Evolutionary conservation across 2,797 vertebrate genomes (phyloP), one percentile per base, ranked within the genome.

Genomic region (Borostomias antarcticus): DNA sequence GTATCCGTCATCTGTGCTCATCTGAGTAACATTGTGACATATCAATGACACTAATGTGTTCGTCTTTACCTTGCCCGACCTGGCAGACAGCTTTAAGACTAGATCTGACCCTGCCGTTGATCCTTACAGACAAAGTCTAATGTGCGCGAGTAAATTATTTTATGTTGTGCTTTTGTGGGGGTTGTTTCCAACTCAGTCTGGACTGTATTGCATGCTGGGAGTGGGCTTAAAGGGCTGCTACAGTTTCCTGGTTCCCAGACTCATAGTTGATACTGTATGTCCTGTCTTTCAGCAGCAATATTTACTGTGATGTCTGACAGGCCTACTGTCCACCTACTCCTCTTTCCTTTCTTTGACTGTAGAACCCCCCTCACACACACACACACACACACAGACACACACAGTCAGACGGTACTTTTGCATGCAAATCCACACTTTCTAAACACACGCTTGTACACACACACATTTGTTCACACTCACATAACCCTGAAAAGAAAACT

Each of bases 31-130:
- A 66, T 32, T 35, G 19, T 43, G 35, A 65, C 33, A 79, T 80
- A 65, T 71, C 66, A 79, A 81, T 79, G 64, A 77, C 48, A 23
- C 58, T 66, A 70, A 74, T 76, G 66, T 68, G 54, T 37, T 25
- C 25, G 47, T 35, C 61, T 35, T 21, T 33, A 52, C 61, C 29
- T 35, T 25, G 29, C 5, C 28, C 21, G 23, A 17, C 3, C 58
- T 29, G 58, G 43, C 3, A 19, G 33, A 10, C 23, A 7, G 21
- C 30, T 23, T 10, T 25, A 40, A 11, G 25, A n/a, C n/a, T n/a
- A n/a, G n/a, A n/a, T n/a, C n/a, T n/a, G n/a, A n/a, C n/a, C n/a
- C n/a, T n/a, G n/a, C n/a, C n/a, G n/a, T n/a, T n/a, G n/a, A n/a
- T n/a, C n/a, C n/a, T n/a, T n/a, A n/a, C n/a, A 43, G 15, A 11